A percentile compares a stretch with the other conserved stretches of the same genome.
Conservation (phyloP, 2,797 vertebrate species). For the Pygocentrus nattereri region DNA sequence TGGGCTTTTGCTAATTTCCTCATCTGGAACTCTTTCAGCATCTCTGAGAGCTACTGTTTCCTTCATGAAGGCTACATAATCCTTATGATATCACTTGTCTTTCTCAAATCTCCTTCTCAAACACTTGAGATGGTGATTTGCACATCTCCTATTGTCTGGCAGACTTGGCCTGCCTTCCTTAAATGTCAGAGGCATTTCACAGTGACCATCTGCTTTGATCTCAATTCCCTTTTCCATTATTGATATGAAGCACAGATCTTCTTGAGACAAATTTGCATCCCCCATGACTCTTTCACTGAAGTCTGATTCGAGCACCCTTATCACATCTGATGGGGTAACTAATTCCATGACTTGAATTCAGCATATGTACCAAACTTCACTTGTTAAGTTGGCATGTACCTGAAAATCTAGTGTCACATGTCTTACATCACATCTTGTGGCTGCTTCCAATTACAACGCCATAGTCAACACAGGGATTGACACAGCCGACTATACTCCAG, state of each 20-base stretch:
- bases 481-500: slow-evolving; percentile 28
- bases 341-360: slow-evolving; percentile 35
- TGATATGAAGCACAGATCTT: slow-evolving; percentile 36
- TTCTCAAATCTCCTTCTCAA: slow-evolving; percentile 9
- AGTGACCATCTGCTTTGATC: slow-evolving; percentile 15
- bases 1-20: background rate
- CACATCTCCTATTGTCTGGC: slow-evolving; percentile 24
- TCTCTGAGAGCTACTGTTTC: background rate
- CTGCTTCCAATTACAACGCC: slow-evolving; percentile 37
- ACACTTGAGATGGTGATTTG: background rate
- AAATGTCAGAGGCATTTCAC: slow-evolving; percentile 45
- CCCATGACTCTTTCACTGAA: slow-evolving; percentile 25
- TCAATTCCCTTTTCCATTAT: slow-evolving; percentile 17
- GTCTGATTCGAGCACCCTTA: slow-evolving; percentile 29
- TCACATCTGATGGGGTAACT: slow-evolving; percentile 16
- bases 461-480: slow-evolving; percentile 28
- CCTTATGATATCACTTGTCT: slow-evolving; percentile 23
- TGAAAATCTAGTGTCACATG: slow-evolving; percentile 21
- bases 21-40: background rate
- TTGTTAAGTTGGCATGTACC: background rate
- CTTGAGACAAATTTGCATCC: slow-evolving; percentile 20
- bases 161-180: slow-evolving; percentile 8
- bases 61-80: slow-evolving; percentile 22
- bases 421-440: slow-evolving; percentile 26
- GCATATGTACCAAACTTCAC: slow-evolving; percentile 37